phyloP scores from a whole-genome alignment of 2,888 invertebrate species.

The Thereva nobilitata region DNA sequence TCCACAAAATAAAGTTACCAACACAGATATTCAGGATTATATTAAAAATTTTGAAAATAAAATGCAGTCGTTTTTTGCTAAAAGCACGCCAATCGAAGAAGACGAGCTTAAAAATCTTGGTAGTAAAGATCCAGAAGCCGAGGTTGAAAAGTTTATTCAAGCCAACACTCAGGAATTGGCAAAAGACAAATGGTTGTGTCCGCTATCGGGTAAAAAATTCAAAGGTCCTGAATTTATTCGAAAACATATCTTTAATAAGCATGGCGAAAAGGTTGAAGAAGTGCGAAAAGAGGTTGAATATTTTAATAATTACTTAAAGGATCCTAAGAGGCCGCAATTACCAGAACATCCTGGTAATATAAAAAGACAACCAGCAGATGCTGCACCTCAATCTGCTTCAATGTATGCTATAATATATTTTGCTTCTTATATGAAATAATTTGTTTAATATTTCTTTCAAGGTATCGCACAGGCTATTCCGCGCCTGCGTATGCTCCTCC shows the following conservation, averaged over 20 bases:
- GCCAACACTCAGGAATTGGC: conserved; percentile 96
- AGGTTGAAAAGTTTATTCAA: conserved; percentile 89
- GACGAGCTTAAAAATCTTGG: conserved; percentile 86
- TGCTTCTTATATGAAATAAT: background rate
- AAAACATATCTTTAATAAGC: conserved; percentile 98
- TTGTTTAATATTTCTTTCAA: conserved; percentile 34
- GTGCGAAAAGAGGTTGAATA: conserved; percentile 96
- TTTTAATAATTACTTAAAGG: conserved; percentile 94
- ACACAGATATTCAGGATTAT: conserved; percentile 66
- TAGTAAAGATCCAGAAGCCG: conserved; percentile 68
- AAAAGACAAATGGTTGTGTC: conserved; percentile 99
- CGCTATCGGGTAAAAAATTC: conserved; percentile 97
- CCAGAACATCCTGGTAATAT: conserved; percentile 75
- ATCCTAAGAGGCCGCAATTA: conserved; percentile 91
- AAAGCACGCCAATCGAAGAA: conserved; percentile 70
- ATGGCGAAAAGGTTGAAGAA: conserved; percentile 94
- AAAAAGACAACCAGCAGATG: conserved; percentile 46
- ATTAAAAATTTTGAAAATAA: conserved; percentile 85
- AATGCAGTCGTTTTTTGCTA: conserved; percentile 85
- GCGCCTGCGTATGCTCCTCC: conserved; percentile 58
- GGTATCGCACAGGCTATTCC: conserved; percentile 51
- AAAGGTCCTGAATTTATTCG: conserved; percentile 98
- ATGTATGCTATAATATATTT: conserved; percentile 10
- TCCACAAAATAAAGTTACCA: conserved; percentile 75
- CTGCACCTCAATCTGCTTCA: conserved; percentile 36